Base-by-base conservation (phyloP, 92 coral and sea anemone species). In the Zoanthus sociatus region DNA sequence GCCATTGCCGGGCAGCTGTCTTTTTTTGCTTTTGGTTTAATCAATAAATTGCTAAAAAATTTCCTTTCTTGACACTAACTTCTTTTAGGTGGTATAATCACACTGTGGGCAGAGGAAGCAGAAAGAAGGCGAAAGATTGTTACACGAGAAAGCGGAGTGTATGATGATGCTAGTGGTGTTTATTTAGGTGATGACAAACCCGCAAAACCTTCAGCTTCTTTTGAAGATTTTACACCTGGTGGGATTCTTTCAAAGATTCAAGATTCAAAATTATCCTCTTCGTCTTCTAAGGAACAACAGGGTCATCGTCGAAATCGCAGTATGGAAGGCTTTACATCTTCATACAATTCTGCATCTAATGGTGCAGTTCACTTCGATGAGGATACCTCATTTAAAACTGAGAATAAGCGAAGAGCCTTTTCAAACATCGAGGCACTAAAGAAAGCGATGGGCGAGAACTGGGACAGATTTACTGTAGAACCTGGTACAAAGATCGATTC, bases 101-200 rank as follows among this genome's bases (percentile, higher is more conserved):
- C 98, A 7, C 88, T 91, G 3, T 94, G 98, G 98, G 91, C 91
- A 67, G 93, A 93, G 45, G 94, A 94, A 45, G 98, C 98, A 0
- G 98, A 94, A 78, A 76, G 98, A 45, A 88, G 95, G 16, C 84
- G 94, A 12, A 94, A 89, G 79, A 92, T 94, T 63, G 98, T 90
- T 55, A 91, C 92, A 3, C 93, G 95, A 30, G 95, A 90, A 54
- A 94, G 95, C n/a, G 98, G 95, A 46, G 88, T 93, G 55, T 97
- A 97, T 48, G 99, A 97, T 86, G 98, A 97, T 64, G 93, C 91
- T 21, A 97, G 99, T 37, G 99, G 99, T 21, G 95, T 97, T 37
- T 97, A 97, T 76, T 86, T 97, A 15, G 99, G 99, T 46, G 98
- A 97, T 55, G 98, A 94, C 71, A 90, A 94, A 50, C 83, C 96